phyloP scores from a whole-genome alignment of 2,113 vertebrate species.

The Corythaeola cristata region DNA sequence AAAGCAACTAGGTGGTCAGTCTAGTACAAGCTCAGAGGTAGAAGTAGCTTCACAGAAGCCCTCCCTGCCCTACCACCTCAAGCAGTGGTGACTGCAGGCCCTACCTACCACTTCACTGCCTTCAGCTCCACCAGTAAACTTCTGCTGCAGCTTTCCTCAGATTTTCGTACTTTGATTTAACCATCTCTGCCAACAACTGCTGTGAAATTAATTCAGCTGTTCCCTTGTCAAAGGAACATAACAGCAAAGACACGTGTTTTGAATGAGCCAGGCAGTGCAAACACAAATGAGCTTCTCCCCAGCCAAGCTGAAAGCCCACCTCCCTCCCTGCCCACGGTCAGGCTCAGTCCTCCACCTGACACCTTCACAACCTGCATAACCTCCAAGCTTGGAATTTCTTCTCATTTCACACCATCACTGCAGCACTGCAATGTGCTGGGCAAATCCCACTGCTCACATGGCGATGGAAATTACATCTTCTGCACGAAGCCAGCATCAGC shows the following conservation, averaged over 20 bases:
- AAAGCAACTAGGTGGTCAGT: neutral
- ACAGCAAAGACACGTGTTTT: neutral
- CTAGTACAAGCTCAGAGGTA: neutral
- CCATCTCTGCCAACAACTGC: neutral
- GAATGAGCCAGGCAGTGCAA: neutral
- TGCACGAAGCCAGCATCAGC: neutral
- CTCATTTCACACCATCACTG: neutral
- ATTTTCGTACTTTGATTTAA: neutral
- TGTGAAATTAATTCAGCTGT: neutral
- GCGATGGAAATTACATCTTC: neutral
- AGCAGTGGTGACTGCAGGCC: neutral
- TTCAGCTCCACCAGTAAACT: neutral
- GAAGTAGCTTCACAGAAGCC: neutral
- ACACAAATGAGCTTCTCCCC: neutral
- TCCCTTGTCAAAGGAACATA: neutral
- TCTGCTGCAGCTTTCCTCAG: neutral
- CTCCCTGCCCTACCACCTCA: neutral
- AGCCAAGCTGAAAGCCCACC: neutral
- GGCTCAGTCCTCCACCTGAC: neutral
- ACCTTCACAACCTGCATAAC: neutral
- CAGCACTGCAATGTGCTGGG: neutral
- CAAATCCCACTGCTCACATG: neutral
- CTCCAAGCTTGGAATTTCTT: neutral
- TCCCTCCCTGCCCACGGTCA: neutral
- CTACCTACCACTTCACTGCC: neutral